Conservation (phyloP, 2,113 vertebrate genomes). For the Martes martes region DNA sequence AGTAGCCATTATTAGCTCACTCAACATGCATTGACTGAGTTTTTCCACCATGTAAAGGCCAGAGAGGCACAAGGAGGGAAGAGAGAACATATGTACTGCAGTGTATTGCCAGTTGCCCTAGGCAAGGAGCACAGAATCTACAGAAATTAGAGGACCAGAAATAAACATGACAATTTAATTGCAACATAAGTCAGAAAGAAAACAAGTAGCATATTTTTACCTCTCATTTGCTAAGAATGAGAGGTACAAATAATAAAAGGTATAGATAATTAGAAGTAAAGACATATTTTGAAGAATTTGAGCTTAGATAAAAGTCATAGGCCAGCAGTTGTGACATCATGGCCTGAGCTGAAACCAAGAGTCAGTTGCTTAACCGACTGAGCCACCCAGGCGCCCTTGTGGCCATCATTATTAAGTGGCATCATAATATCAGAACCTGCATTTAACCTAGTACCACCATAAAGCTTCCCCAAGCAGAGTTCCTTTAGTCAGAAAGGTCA, state of each 20-base stretch:
- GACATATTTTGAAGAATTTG: neutral
- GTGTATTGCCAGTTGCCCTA: rapidly evolving
- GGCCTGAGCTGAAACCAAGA: neutral
- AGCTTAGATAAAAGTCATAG: neutral
- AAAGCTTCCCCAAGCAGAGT: neutral
- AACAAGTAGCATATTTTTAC: neutral
- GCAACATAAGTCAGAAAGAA: neutral
- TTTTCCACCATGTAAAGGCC: neutral
- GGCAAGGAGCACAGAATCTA: neutral
- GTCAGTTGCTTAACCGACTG: neutral
- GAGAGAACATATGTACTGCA: no score
- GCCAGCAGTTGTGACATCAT: neutral
- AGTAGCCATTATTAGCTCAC: neutral
- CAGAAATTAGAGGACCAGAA: neutral
- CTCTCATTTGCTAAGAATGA: neutral
- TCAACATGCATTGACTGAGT: neutral
- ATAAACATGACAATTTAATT: neutral
- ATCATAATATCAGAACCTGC: neutral
- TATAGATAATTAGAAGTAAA: neutral
- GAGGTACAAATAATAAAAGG: neutral
- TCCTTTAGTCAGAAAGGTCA: neutral
- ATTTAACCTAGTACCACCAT: neutral
- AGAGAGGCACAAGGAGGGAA: neutral
- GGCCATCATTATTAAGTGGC: neutral
- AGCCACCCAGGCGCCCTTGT: neutral